Conservation (phyloP, 2,113 vertebrate species). For the Leptosomus discolor region DNA sequence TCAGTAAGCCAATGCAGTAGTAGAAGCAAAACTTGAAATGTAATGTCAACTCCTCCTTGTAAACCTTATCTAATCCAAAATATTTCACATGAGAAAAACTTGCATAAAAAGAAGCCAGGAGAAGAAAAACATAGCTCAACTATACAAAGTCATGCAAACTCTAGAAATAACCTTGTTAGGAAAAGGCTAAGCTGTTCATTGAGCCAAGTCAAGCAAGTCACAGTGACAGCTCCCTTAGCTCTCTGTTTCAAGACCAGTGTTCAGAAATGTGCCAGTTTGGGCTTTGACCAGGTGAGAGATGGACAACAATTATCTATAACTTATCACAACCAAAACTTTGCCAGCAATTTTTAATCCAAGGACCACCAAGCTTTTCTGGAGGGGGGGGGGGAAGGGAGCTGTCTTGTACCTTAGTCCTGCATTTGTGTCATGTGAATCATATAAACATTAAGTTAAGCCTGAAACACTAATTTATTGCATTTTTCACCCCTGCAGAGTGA, state of each 20-base stretch:
- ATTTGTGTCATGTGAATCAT: neutral
- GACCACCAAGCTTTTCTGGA: neutral
- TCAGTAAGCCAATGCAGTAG: slow-evolving; percentile 17
- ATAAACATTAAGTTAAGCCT: neutral
- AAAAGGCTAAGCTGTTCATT: neutral
- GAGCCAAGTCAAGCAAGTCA: neutral
- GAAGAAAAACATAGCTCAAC: neutral
- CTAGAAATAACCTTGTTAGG: neutral
- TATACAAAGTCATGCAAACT: neutral
- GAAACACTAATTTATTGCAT: neutral
- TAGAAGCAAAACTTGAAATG: slow-evolving; percentile 25
- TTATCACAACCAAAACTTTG: neutral
- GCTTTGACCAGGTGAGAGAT: neutral
- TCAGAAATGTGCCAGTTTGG: neutral
- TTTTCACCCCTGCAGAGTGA: neutral
- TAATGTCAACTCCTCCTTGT: neutral
- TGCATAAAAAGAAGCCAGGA: neutral
- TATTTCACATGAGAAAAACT: slow-evolving; percentile 1
- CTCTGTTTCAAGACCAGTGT: neutral
- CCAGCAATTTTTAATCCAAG: neutral
- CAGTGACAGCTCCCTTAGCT: neutral
- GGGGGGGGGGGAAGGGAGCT: too few species aligned
- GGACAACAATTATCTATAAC: neutral
- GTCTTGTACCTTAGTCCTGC: neutral
- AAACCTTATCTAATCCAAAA: slow-evolving; percentile 34